Conservation (phyloP, 2,113 vertebrate genomes). For the Macrotus californicus region DNA sequence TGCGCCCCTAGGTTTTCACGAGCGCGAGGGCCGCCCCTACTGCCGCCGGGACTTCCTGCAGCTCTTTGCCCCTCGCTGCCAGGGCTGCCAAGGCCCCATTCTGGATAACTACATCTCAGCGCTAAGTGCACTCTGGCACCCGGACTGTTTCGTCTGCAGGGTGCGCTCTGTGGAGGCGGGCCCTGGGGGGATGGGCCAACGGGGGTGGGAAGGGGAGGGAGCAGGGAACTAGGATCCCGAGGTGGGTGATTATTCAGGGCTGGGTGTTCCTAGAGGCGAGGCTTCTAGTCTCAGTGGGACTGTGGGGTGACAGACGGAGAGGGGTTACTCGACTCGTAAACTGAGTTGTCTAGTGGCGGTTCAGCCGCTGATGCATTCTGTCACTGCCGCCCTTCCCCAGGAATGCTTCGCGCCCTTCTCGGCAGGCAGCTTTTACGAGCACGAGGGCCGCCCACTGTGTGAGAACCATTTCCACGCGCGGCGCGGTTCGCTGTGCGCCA, state of each 20-base stretch:
- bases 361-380: background rate
- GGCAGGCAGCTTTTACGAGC: slow-evolving; percentile 93
- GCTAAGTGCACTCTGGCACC: slow-evolving; percentile 91
- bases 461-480: slow-evolving; percentile 92
- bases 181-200: background rate
- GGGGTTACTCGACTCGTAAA: background rate
- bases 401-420: slow-evolving; percentile 91
- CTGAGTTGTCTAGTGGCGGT: accelerated
- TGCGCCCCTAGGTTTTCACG: slow-evolving; percentile 86
- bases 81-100: slow-evolving; percentile 90
- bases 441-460: slow-evolving; percentile 89
- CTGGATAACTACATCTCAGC: slow-evolving; percentile 95
- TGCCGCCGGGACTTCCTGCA: slow-evolving; percentile 92
- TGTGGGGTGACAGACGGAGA: accelerated
- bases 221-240: background rate
- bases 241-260: background rate
- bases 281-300: background rate
- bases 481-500: slow-evolving; percentile 90
- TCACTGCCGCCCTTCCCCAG: slow-evolving; percentile 49
- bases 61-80: slow-evolving; percentile 88
- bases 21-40: slow-evolving; percentile 91
- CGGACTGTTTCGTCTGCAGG: slow-evolving; percentile 85
- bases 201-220: background rate
- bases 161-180: slow-evolving; percentile 36
- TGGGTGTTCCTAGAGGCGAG: background rate